Evolutionary conservation across 2,888 invertebrate genomes (phyloP).

Genomic region (Hoplodrina ambigua): DNA sequence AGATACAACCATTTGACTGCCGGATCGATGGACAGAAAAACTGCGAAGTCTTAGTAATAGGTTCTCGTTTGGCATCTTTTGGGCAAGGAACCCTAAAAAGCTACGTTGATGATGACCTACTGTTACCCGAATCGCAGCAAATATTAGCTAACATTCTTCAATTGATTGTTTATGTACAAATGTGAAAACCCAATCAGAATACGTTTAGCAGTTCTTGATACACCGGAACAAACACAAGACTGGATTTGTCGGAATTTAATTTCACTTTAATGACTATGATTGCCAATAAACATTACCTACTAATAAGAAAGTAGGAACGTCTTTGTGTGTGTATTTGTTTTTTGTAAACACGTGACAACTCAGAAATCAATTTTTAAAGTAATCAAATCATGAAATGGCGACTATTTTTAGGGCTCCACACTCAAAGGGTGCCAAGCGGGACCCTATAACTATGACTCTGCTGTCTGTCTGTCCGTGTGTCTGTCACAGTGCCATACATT

Average conservation of each 20-base stretch:
- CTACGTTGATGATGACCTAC: neutral
- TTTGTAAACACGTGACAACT: too few species aligned
- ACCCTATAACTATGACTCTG: too few species aligned
- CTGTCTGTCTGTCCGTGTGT: too few species aligned
- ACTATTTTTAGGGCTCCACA: too few species aligned
- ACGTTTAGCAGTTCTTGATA: slow-evolving; percentile 15
- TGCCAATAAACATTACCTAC: slow-evolving; percentile 11
- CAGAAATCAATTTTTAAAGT: too few species aligned
- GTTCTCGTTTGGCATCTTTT: too few species aligned
- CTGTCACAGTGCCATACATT: too few species aligned
- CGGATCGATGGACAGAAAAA: too few species aligned
- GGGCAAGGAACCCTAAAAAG: neutral
- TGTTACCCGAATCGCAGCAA: slow-evolving; percentile 19
- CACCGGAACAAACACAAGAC: slow-evolving; percentile 44
- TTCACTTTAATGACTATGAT: slow-evolving; percentile 41
- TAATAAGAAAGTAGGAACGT: slow-evolving; percentile 1
- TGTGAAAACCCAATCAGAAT: slow-evolving; percentile 24
- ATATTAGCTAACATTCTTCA: slow-evolving; percentile 20
- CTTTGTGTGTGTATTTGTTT: neutral
- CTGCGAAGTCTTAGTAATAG: too few species aligned
- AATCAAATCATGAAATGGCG: too few species aligned
- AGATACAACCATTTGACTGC: too few species aligned
- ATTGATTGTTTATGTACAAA: slow-evolving; percentile 14
- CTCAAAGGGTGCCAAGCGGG: too few species aligned
- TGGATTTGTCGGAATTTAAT: slow-evolving; percentile 20